Evolutionary conservation across 2,113 vertebrate species (phyloP).

Genomic region (Nesoenas mayeri): DNA sequence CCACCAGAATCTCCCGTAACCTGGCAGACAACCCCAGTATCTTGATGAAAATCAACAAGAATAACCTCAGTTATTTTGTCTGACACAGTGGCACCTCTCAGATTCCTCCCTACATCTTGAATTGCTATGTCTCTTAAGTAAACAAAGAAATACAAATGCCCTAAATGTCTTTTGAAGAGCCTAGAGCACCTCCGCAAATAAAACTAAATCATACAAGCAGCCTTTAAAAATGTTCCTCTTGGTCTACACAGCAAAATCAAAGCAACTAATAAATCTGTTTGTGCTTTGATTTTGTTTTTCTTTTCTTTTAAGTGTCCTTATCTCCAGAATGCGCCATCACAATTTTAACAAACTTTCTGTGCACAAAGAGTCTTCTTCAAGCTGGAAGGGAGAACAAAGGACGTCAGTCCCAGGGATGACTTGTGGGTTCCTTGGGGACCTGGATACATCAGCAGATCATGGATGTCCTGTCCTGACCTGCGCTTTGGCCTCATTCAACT

Average conservation of each 20-base stretch:
- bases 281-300: slow-evolving; percentile 32
- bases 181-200: not conserved
- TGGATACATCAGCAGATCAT: not conserved
- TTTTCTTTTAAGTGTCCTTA: not conserved
- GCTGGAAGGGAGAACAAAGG: slow-evolving; percentile 34
- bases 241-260: slow-evolving; percentile 31
- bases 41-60: slow-evolving; percentile 1
- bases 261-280: slow-evolving; percentile 53
- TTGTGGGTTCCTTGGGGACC: not conserved
- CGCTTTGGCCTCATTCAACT: not conserved
- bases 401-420: not conserved
- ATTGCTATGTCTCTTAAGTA: slow-evolving; percentile 11
- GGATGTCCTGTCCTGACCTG: slow-evolving; percentile 49
- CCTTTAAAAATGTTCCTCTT: slow-evolving; percentile 39
- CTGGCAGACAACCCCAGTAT: not conserved
- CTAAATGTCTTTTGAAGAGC: slow-evolving; percentile 21
- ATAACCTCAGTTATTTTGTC: slow-evolving; percentile 12
- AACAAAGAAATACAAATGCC: slow-evolving; percentile 51
- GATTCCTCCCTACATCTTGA: not conserved
- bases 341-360: slow-evolving; percentile 13
- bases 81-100: slow-evolving; percentile 17
- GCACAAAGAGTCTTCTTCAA: not conserved
- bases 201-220: slow-evolving; percentile 4
- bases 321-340: not conserved
- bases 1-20: not conserved